Evolutionary conservation across 1,140 invertebrate genomes (phyloP).

Genomic region (Artemia franciscana): DNA sequence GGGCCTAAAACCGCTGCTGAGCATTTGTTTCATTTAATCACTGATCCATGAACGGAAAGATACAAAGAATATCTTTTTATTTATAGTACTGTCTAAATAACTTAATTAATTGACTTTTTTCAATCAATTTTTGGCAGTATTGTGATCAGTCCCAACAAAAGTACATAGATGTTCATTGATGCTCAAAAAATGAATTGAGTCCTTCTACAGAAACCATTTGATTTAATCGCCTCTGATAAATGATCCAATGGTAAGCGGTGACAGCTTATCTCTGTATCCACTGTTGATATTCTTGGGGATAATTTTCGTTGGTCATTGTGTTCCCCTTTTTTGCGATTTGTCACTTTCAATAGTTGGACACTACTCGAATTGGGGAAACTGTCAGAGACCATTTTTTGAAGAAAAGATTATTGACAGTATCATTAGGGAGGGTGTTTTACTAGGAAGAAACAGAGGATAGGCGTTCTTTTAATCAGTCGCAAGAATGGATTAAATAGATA

Average conservation of each 20-base stretch:
- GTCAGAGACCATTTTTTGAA: neutral
- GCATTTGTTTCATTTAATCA: no score
- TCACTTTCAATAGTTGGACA: neutral
- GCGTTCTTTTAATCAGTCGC: no score
- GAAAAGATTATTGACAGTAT: neutral
- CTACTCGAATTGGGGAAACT: neutral
- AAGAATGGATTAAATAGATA: no score
- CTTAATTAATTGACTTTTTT: no score
- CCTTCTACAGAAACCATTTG: neutral
- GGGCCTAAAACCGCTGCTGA: no score
- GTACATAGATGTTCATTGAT: no score
- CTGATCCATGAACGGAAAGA: no score
- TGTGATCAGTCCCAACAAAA: no score
- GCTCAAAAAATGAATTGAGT: neutral
- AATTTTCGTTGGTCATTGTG: neutral
- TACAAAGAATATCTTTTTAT: no score
- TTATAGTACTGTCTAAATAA: no score
- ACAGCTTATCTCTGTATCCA: neutral
- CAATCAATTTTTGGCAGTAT: no score
- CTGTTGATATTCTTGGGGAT: neutral
- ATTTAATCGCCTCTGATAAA: neutral
- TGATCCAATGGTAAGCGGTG: neutral
- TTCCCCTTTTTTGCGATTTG: neutral
- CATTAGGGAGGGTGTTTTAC: neutral
- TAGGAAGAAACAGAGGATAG: neutral